Conservation (phyloP, 2,888 invertebrate genomes). For the Melikaiella ostensackeni region DNA sequence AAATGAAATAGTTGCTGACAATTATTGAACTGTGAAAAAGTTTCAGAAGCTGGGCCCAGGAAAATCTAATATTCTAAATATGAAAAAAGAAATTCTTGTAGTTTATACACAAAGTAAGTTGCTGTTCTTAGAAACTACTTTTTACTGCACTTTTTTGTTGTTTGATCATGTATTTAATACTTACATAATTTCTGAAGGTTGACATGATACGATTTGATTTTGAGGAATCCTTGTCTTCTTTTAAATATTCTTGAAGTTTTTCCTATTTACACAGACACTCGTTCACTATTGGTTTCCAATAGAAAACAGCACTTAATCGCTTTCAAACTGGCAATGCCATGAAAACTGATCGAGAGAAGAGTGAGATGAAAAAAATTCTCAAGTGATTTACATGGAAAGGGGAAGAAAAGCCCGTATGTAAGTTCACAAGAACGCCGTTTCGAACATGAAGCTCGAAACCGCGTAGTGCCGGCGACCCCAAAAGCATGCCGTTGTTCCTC, state of each 20-base stretch:
- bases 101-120: neutral
- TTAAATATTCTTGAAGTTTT: neutral
- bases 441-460: constrained; percentile 70
- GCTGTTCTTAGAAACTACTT: neutral
- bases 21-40: too few relatives aligned
- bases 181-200: constrained; percentile 75
- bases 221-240: neutral
- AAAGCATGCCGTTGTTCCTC: constrained; percentile 60
- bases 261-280: neutral
- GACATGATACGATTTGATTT: constrained; percentile 61
- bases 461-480: constrained; percentile 74
- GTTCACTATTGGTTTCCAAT: neutral
- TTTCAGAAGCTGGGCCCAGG: too few relatives aligned
- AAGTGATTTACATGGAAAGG: constrained; percentile 60
- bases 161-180: constrained; percentile 51
- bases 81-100: neutral
- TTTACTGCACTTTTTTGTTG: neutral
- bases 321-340: constrained; percentile 48
- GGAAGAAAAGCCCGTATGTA: constrained; percentile 63
- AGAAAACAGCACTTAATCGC: constrained; percentile 20
- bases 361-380: constrained; percentile 53
- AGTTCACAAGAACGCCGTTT: constrained; percentile 66
- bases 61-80: too few relatives aligned
- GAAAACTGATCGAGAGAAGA: constrained; percentile 44
- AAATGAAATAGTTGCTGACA: too few relatives aligned